Evolutionary conservation across 2,888 invertebrate genomes (phyloP).

Genomic region (Anoplius nigerrimus): DNA sequence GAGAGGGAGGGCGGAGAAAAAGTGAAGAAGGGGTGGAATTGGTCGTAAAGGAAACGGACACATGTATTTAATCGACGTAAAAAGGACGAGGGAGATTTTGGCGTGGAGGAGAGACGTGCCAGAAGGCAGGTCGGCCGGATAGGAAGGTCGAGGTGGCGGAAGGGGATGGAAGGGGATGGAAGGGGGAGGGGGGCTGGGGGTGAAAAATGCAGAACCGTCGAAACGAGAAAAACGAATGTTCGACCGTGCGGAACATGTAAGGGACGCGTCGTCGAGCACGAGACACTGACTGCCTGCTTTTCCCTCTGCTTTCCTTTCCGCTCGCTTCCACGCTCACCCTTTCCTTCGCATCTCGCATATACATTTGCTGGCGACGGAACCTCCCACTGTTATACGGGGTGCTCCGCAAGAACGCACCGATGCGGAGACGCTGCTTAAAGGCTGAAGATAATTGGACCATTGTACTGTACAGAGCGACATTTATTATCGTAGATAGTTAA

Average conservation of each 20-base stretch:
- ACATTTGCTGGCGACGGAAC: too few relatives aligned
- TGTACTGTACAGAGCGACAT: too few relatives aligned
- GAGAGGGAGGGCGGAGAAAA: not conserved
- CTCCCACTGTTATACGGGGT: too few relatives aligned
- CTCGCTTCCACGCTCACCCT: not conserved
- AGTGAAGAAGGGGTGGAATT: not conserved
- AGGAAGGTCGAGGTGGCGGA: not conserved
- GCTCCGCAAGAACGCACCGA: too few relatives aligned
- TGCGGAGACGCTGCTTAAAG: too few relatives aligned
- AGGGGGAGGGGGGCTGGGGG: slow-evolving; percentile 13
- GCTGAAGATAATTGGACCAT: too few relatives aligned
- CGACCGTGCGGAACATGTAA: slow-evolving; percentile 49
- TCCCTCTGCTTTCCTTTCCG: too few relatives aligned
- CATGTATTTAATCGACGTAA: not conserved
- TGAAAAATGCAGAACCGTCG: slow-evolving; percentile 57
- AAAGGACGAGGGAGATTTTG: slow-evolving; percentile 14
- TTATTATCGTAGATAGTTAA: too few relatives aligned
- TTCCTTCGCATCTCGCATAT: not conserved
- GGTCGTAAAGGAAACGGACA: not conserved
- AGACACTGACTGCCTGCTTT: not conserved
- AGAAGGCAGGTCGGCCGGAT: slow-evolving; percentile 22
- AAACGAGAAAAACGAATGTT: slow-evolving; percentile 51
- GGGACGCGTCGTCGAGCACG: slow-evolving; percentile 34
- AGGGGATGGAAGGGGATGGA: not conserved
- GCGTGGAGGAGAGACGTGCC: slow-evolving; percentile 3